Evolutionary conservation across 2,888 invertebrate species (phyloP), one percentile per base, ranked within the genome.

Genomic region (Nymphalis urticae): DNA sequence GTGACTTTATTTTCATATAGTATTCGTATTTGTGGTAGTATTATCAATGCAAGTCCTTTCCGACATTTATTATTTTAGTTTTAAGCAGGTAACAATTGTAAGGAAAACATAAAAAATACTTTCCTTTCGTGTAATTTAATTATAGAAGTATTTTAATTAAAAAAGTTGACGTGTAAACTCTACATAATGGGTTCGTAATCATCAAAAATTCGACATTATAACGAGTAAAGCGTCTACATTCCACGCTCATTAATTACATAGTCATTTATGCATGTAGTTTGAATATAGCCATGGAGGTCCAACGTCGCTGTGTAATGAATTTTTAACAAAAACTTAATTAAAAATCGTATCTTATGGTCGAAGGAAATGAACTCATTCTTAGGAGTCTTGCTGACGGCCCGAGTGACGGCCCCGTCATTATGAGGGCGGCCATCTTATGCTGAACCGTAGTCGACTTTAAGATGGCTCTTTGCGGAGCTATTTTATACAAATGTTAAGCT

Each of bases 301-400:
- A 83, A 85, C 85, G 85, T 80, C 80, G 86, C 82, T 84, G 81
- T 86, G 87, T 90, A 90, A 92, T 92, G 90, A 89, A 87, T 90
- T 92, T 91, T 88, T 87, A 92, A 90, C 91, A 91, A 91, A 92
- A 92, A 92, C 91, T 90, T 92, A 92, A 92, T 92, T 92, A 92
- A 92, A 92, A 91, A 91, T 88, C 86, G 89, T 92, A 90, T 92
- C 91, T 90, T 86, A 85, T 88, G 90, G 87, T 88, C 88, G 87
- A 88, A 92, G 92, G 92, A 92, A 92, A 92, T 92, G 92, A 92
- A 92, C 92, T 91, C 92, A 91, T 92, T 91, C 90, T 88, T 87
- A 80, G 88, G 83, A 85, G 84, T 81, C 80, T 89, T 90, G 90
- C 84, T 92, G 92, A 92, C 92, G 89, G 56, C 73, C 77, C 79